These are phyloP conservation scores for Diplazon laetatorius DNA, from an alignment of 2,888 invertebrate species.

Conservation along the genomic window DNA sequence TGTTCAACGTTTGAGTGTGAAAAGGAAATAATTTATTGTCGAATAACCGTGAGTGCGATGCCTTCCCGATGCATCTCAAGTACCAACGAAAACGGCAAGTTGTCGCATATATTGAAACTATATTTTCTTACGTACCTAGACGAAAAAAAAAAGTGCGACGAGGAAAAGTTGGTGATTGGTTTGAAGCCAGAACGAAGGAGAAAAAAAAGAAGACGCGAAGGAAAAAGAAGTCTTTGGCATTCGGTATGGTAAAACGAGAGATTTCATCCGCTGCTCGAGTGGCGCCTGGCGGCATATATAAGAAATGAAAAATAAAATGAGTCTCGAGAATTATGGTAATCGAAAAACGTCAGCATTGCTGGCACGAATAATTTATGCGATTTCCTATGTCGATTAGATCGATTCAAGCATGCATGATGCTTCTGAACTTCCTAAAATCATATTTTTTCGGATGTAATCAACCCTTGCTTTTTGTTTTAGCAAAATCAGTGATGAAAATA, in stretches of 20 bases:
- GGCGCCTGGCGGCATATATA: slow-evolving; percentile 36
- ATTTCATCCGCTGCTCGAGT: slow-evolving; percentile 41
- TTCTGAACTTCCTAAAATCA: neutral
- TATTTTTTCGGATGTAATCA: neutral
- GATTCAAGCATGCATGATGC: slow-evolving; percentile 17
- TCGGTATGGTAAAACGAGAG: slow-evolving; percentile 37
- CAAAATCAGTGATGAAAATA: no score
- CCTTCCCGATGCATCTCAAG: no score
- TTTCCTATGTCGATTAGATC: slow-evolving; percentile 27
- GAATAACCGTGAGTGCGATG: no score
- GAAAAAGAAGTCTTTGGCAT: slow-evolving; percentile 24
- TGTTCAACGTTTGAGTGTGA: no score
- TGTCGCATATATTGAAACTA: slow-evolving; percentile 4
- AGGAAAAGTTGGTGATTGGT: slow-evolving; percentile 38
- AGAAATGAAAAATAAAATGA: slow-evolving; percentile 19
- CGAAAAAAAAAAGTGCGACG: slow-evolving; percentile 15
- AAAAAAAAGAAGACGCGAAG: slow-evolving; percentile 1
- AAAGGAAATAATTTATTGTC: no score
- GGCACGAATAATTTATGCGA: slow-evolving; percentile 39
- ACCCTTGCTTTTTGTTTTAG: no score
- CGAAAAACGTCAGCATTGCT: slow-evolving; percentile 14
- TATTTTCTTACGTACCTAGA: no score
- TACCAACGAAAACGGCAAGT: neutral
- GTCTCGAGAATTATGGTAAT: slow-evolving; percentile 43
- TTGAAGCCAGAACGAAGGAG: slow-evolving; percentile 13